phyloP scores from a whole-genome alignment of 1,140 invertebrate species.

The Ceratoteleas bidentatus region DNA sequence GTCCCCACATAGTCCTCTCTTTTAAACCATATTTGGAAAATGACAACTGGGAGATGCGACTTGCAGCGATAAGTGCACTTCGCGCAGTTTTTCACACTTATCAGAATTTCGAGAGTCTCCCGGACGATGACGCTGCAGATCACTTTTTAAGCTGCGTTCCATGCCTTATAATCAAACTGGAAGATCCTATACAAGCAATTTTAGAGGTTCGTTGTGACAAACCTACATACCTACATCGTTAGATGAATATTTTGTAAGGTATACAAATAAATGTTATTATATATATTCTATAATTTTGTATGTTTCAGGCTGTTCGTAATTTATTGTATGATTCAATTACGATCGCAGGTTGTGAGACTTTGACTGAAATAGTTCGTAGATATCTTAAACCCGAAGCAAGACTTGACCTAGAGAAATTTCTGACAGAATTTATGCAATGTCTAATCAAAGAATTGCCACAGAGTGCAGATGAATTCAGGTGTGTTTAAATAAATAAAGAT shows the following conservation, averaged over 20 bases:
- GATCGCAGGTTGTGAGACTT: conserved; percentile 66
- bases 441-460: no score
- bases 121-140: conserved; percentile 73
- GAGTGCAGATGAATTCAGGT: no score
- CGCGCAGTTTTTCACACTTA: conserved; percentile 69
- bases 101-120: conserved; percentile 61
- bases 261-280: conserved; percentile 27
- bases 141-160: conserved; percentile 76
- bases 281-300: conserved; percentile 4
- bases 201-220: conserved; percentile 55
- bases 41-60: conserved; percentile 74
- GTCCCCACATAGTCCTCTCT: conserved; percentile 72
- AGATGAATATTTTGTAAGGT: no score
- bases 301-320: conserved; percentile 68
- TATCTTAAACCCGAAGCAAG: conserved; percentile 63
- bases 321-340: conserved; percentile 67
- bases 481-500: no score
- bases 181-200: conserved; percentile 69
- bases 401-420: conserved; percentile 67
- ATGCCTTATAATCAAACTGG: conserved; percentile 73
- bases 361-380: conserved; percentile 60
- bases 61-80: conserved; percentile 72
- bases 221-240: no score
- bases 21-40: conserved; percentile 78
- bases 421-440: no score